Percentiles rank a stretch among this genome's conserved stretches.
These are phyloP conservation scores for Willisornis vidua DNA, from an alignment of 2,113 vertebrate species.

Conservation along the genomic window DNA sequence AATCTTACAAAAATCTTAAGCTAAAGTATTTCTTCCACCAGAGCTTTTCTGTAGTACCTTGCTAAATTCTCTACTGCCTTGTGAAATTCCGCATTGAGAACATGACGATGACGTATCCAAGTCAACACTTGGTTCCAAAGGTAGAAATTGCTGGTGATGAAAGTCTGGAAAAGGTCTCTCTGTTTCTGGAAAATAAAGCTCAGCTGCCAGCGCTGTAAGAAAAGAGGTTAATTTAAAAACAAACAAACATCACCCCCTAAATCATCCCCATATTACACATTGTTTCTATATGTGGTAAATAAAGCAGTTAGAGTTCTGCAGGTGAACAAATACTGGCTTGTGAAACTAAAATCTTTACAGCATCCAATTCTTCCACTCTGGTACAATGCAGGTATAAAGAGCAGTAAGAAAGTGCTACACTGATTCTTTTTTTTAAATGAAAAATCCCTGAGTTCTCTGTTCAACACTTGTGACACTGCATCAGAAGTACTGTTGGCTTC, in stretches of 20 bases:
- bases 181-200: slow-evolving; percentile 43
- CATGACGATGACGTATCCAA: slow-evolving; percentile 39
- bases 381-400: not conserved
- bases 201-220: slow-evolving; percentile 43
- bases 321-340: not conserved
- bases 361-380: not conserved
- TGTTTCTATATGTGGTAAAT: not conserved
- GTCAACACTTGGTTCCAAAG: slow-evolving; percentile 65
- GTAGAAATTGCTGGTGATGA: slow-evolving; percentile 58
- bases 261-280: fast-evolving
- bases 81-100: slow-evolving; percentile 34
- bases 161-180: slow-evolving; percentile 53
- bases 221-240: not conserved
- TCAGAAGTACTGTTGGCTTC: not conserved
- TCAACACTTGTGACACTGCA: not conserved
- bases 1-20: not conserved
- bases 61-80: slow-evolving; percentile 24
- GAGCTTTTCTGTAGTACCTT: slow-evolving; percentile 44
- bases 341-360: not conserved
- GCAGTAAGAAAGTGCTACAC: not conserved
- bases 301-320: not conserved
- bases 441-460: not conserved
- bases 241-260: not conserved
- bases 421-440: not conserved
- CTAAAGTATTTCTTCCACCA: not conserved